Conservation (phyloP, 2,113 vertebrate species). For the Oreochromis spilurus region DNA sequence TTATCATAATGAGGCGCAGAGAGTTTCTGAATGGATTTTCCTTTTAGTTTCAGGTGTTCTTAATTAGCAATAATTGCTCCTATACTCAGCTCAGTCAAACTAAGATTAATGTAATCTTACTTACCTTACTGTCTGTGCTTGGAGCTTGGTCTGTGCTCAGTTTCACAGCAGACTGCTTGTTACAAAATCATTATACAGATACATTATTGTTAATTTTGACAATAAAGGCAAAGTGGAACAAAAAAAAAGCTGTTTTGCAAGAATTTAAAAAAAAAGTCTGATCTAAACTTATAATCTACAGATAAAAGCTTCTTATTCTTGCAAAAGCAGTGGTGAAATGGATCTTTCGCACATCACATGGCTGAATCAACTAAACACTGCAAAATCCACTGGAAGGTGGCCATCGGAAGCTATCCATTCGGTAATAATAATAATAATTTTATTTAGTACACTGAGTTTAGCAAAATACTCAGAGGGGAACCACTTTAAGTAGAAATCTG, state of each 20-base stretch:
- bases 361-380: slow-evolving; percentile 22
- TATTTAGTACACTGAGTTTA: background rate
- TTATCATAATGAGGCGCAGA: background rate
- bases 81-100: background rate
- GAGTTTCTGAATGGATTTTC: background rate
- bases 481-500: background rate
- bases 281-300: background rate
- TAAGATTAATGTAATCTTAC: background rate
- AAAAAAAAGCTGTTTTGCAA: background rate
- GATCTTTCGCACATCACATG: background rate
- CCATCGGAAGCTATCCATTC: background rate
- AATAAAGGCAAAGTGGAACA: background rate
- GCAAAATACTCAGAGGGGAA: background rate
- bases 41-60: background rate
- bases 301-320: background rate
- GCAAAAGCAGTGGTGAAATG: background rate
- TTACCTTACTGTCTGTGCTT: background rate
- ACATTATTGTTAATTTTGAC: background rate
- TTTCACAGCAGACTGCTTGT: background rate
- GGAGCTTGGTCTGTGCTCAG: background rate
- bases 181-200: background rate
- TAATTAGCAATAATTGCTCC: background rate
- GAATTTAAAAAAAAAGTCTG: accelerated
- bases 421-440: slow-evolving; percentile 16
- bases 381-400: background rate